These are phyloP conservation scores for Acholoe squamosa DNA, from an alignment of 2,888 invertebrate species.

Conservation along the genomic window DNA sequence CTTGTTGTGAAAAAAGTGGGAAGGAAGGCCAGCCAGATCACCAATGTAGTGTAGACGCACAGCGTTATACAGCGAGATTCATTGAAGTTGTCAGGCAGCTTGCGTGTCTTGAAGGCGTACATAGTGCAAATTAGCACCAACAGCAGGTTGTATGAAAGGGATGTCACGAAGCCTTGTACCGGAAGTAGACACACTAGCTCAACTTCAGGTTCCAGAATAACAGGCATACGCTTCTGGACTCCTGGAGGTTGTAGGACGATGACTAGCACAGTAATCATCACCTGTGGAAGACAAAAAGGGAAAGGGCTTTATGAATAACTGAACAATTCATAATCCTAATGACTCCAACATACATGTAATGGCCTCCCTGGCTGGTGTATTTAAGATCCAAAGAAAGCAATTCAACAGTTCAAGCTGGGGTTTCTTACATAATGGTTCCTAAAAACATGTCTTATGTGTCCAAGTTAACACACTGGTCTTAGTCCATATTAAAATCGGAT, in stretches of 20 bases:
- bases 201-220: conserved; percentile 70
- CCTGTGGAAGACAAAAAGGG: conserved; percentile 66
- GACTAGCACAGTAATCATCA: conserved; percentile 68
- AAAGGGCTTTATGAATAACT: too few species aligned
- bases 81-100: conserved; percentile 76
- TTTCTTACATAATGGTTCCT: too few species aligned
- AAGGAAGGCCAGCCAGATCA: conserved; percentile 77
- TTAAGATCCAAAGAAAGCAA: too few species aligned
- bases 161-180: conserved; percentile 71
- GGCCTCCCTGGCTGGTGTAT: too few species aligned
- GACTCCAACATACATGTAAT: too few species aligned
- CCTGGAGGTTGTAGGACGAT: conserved; percentile 68
- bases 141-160: conserved; percentile 74
- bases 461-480: too few species aligned
- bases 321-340: too few species aligned
- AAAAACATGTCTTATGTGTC: too few species aligned
- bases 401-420: too few species aligned
- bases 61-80: conserved; percentile 76
- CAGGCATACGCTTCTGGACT: conserved; percentile 70
- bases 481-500: too few species aligned
- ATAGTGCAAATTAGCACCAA: conserved; percentile 74
- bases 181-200: conserved; percentile 74
- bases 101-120: conserved; percentile 74
- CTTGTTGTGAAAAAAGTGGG: conserved; percentile 75
- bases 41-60: conserved; percentile 77